Evolutionary conservation across 2,113 vertebrate species (phyloP), one percentile per base, ranked within the genome.

Genomic region (Microcebus griseorufus): DNA sequence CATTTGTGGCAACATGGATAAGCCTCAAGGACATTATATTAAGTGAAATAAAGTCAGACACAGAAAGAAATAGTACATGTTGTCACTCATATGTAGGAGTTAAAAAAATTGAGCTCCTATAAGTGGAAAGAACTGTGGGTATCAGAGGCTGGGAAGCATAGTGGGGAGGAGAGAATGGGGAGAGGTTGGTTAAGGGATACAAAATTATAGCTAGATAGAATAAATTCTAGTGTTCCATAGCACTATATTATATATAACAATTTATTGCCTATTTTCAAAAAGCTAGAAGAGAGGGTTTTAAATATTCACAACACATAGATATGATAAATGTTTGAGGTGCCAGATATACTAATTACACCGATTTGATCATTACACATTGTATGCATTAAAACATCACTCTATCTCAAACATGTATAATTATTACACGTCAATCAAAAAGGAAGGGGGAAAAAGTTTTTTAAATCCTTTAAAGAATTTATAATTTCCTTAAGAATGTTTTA

Each of bases 401-500:
- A 42, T 18, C 16, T 29, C 45, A 48, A 75, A 48, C 32, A 48
- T 32, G 42, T 18, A 48, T 8, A 76, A 48, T 76, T 76, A 76
- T 48, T 32, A 76, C 8, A 29, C 9, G 73, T 32, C 73, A 48
- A 76, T 42, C 48, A 48, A 76, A 48, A 76, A 76, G 34, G 34
- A 27, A 75, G 29, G 25, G 25, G 29, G 32, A 18, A 32, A 76
- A 76, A 32, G 27, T 32, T 62, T 62, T 64, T 64, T 64, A 64
- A 96, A 83, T 80, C 67, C 53, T 92, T 95, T 84, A 78, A 96
- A 96, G 45, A 87, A 80, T 79, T 94, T 93, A 90, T 18, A 82
- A 60, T 94, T 97, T 97, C 87, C 96, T 73, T 93, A 92, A 72
- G 92, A 97, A 97, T 96, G 95, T 81, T 97, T 97, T 85, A 79